Conservation (phyloP, 2,113 vertebrate genomes). For the Bambusicola thoracicus region DNA sequence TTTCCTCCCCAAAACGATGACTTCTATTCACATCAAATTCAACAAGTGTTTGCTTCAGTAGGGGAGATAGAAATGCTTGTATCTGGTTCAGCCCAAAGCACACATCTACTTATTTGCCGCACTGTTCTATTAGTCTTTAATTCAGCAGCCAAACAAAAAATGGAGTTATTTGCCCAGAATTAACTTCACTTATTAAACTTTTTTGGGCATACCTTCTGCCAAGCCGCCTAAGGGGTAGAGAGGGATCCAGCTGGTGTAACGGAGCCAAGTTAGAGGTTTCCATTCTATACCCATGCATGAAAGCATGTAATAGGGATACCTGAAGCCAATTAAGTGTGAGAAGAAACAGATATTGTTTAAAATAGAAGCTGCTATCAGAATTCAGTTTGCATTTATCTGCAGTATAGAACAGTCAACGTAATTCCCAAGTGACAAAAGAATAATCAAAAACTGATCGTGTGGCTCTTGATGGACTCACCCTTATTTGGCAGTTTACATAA, state of each 20-base stretch:
- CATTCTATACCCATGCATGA: slow-evolving; percentile 90
- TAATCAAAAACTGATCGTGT: background rate
- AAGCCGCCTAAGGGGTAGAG: slow-evolving; percentile 90
- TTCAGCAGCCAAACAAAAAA: background rate
- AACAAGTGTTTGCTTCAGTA: background rate
- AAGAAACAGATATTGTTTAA: background rate
- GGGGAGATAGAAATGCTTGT: background rate
- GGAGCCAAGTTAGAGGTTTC: slow-evolving; percentile 93
- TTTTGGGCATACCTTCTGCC: slow-evolving; percentile 86
- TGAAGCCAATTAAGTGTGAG: slow-evolving; percentile 42
- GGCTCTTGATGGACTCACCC: accelerated
- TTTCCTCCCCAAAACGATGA: background rate
- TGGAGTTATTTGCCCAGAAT: background rate
- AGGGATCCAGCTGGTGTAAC: slow-evolving; percentile 94
- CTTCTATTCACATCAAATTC: background rate
- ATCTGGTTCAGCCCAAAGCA: background rate
- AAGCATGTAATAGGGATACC: slow-evolving; percentile 98
- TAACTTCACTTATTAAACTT: background rate
- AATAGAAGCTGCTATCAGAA: background rate
- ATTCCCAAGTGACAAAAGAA: background rate
- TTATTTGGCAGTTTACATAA: background rate
- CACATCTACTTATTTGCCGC: background rate
- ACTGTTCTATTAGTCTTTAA: background rate
- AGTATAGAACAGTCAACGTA: background rate
- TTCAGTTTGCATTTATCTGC: background rate